Percentiles rank a stretch among this genome's conserved stretches.
Conservation (phyloP, 37 sponge, comb jelly and placozoan species). For the Chondrilla cf. caribensis region DNA sequence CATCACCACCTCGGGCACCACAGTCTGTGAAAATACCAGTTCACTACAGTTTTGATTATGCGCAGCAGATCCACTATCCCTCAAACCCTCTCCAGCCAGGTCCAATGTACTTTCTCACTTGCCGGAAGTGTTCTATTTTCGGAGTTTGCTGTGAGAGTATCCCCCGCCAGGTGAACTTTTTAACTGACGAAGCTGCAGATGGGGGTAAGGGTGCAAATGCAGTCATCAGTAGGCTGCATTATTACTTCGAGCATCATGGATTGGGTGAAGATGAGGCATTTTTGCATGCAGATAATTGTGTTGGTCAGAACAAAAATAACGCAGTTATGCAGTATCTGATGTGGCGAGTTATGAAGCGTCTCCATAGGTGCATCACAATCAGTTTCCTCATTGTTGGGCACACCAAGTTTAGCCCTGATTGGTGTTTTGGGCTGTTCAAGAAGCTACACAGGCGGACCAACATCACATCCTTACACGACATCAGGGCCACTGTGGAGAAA, state of each 20-base stretch:
- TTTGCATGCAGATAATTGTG: conserved; percentile 28
- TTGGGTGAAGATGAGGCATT: neutral
- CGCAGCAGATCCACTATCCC: conserved; percentile 62
- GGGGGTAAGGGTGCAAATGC: conserved; percentile 17
- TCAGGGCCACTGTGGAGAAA: neutral
- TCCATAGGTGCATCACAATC: neutral
- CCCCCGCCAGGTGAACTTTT: conserved; percentile 41
- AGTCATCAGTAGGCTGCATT: neutral
- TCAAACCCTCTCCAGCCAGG: conserved; percentile 57
- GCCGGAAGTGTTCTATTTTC: conserved; percentile 55
- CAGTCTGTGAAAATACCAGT: neutral
- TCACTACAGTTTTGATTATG: conserved; percentile 55
- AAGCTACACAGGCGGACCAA: neutral
- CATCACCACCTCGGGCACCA: neutral
- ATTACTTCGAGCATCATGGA: conserved; percentile 1
- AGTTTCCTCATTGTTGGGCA: neutral
- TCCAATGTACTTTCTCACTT: conserved; percentile 67
- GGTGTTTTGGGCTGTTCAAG: conserved; percentile 16
- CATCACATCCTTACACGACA: neutral
- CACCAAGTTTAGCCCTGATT: conserved; percentile 14
- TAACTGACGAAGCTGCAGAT: conserved; percentile 11
- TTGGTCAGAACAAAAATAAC: conserved; percentile 37
- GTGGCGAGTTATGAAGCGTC: conserved; percentile 17
- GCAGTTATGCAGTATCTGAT: conserved; percentile 15
- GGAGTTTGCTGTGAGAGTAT: conserved; percentile 65